A percentile compares a stretch with the other conserved stretches of the same genome.
These are phyloP conservation scores for Leptinotarsa defecta DNA, from an alignment of 1,140 invertebrate species.

Conservation along the genomic window DNA sequence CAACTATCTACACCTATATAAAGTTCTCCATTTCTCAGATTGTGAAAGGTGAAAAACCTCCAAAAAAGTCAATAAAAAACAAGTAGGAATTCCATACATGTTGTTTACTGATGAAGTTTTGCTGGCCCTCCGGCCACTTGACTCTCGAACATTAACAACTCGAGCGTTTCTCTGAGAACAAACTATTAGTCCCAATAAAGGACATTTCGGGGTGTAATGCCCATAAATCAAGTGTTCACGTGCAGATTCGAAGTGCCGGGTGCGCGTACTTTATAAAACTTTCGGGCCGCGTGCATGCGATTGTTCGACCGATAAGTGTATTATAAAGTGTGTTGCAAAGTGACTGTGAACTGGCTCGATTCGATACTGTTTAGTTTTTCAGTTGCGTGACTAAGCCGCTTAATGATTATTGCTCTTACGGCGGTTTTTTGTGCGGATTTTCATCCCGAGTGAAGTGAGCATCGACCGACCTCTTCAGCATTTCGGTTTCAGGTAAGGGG, in stretches of 20 bases:
- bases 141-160: slow-evolving; percentile 8
- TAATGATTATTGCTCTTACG: slow-evolving; percentile 27
- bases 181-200: slow-evolving; percentile 21
- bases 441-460: slow-evolving; percentile 3
- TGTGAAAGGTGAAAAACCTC: too few species aligned
- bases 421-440: slow-evolving; percentile 11
- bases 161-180: not conserved
- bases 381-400: slow-evolving; percentile 19
- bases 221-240: slow-evolving; percentile 24
- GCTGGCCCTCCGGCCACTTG: not conserved
- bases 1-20: too few species aligned
- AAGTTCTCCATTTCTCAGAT: too few species aligned
- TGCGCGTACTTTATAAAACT: slow-evolving; percentile 21
- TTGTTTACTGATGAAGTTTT: too few species aligned
- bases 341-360: slow-evolving; percentile 18
- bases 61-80: too few species aligned
- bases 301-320: slow-evolving; percentile 21
- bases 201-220: slow-evolving; percentile 22
- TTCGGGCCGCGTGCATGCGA: slow-evolving; percentile 6
- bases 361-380: slow-evolving; percentile 27
- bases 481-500: too few species aligned
- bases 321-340: slow-evolving; percentile 25
- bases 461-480: too few species aligned
- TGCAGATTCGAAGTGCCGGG: slow-evolving; percentile 19
- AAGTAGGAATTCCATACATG: too few species aligned